phyloP scores from a whole-genome alignment of 2,888 invertebrate genomes.

The Temnothorax rugatulus region DNA sequence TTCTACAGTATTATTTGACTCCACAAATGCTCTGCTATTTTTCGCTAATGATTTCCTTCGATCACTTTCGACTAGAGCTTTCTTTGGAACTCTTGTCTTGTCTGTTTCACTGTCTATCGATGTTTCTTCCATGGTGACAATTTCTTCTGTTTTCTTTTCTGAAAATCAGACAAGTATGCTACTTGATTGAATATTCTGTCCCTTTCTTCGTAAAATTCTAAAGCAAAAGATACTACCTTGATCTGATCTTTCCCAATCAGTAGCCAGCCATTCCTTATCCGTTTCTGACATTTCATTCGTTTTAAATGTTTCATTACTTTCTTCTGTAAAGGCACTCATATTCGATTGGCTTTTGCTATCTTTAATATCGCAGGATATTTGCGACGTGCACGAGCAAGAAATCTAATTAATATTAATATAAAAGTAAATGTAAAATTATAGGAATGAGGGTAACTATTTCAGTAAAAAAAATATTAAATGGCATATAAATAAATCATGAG shows the following conservation, averaged over 20 bases:
- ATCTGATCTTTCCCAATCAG: constrained; percentile 27
- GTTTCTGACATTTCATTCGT: neutral
- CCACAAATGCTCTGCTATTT: neutral
- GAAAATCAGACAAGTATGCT: neutral
- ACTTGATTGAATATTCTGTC: neutral
- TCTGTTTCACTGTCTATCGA: neutral
- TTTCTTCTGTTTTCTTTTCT: neutral
- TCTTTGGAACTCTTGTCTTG: neutral
- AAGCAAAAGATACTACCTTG: neutral
- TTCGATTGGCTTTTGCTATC: constrained; percentile 17
- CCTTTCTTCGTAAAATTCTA: neutral
- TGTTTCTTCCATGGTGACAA: neutral
- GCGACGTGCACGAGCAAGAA: constrained; percentile 51
- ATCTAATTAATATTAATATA: constrained; percentile 22
- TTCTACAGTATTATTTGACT: constrained; percentile 10
- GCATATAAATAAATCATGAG: neutral
- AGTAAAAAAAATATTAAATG: neutral
- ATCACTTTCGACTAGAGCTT: neutral
- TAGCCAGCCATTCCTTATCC: neutral
- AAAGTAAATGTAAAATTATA: neutral
- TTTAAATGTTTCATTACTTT: constrained; percentile 8
- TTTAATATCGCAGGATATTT: constrained; percentile 23
- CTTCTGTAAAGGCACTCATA: constrained; percentile 24
- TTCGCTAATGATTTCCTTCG: neutral
- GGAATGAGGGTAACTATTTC: neutral